Conservation (phyloP, 2,113 vertebrate genomes). For the Aptenodytes forsteri region DNA sequence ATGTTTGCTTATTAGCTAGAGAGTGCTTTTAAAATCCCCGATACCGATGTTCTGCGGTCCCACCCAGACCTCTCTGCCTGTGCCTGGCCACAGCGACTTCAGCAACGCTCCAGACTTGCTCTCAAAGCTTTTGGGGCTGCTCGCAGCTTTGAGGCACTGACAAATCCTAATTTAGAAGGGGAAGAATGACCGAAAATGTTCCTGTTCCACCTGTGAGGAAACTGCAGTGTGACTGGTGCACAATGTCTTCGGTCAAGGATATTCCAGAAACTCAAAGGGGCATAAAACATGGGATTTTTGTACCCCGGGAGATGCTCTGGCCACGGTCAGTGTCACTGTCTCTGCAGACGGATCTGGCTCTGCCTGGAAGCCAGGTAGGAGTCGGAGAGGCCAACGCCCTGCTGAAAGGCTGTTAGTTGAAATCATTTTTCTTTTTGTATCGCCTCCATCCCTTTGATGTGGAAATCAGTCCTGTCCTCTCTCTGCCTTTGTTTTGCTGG, state of each 20-base stretch:
- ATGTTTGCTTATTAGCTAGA: background rate
- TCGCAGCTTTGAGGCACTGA: background rate
- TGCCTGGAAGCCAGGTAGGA: background rate
- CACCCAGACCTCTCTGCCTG: background rate
- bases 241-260: background rate
- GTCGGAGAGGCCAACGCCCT: background rate
- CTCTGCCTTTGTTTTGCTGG: background rate
- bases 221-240: rapidly evolving
- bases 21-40: background rate
- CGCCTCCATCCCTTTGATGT: background rate
- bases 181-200: background rate
- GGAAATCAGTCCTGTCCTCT: background rate
- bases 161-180: background rate
- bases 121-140: background rate
- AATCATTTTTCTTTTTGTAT: background rate
- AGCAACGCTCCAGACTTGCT: background rate
- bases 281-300: background rate
- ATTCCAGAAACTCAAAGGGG: background rate
- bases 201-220: background rate
- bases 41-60: background rate
- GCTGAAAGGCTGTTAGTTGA: background rate
- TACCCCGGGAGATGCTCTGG: rapidly evolving
- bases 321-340: rapidly evolving
- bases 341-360: background rate
- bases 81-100: background rate